phyloP scores from a whole-genome alignment of 1,140 invertebrate genomes.

The Sycobia sp. region DNA sequence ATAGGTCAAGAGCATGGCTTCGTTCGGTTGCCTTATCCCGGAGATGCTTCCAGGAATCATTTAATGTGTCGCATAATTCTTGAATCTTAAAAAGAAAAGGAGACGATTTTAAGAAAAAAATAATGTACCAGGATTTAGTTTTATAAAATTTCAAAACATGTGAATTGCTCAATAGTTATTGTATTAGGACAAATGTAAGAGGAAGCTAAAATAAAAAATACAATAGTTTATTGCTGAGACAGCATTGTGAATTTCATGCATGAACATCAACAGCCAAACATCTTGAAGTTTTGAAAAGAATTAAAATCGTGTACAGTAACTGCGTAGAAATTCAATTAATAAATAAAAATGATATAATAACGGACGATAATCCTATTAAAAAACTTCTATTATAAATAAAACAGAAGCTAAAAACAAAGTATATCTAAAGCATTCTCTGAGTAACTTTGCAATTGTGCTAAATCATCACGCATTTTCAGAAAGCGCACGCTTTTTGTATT shows the following conservation, averaged over 20 bases:
- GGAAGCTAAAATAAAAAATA: constrained; percentile 1
- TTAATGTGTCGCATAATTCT: constrained; percentile 69
- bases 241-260: constrained; percentile 18
- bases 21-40: constrained; percentile 73
- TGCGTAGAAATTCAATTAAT: neutral
- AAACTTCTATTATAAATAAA: neutral
- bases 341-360: neutral
- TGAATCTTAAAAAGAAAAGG: constrained; percentile 60
- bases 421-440: constrained; percentile 5
- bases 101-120: neutral
- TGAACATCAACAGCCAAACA: constrained; percentile 9
- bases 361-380: neutral
- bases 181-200: neutral
- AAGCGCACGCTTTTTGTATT: constrained; percentile 25
- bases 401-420: constrained; percentile 4
- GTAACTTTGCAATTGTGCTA: constrained; percentile 9
- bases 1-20: constrained; percentile 80
- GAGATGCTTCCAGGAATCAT: constrained; percentile 73
- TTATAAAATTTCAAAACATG: constrained; percentile 2
- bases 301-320: too few relatives aligned
- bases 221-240: neutral
- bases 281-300: too few relatives aligned
- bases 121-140: neutral
- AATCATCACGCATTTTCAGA: neutral
- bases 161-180: neutral